Conservation (phyloP, 2,888 invertebrate species). For the Spilosoma lubricipeda region DNA sequence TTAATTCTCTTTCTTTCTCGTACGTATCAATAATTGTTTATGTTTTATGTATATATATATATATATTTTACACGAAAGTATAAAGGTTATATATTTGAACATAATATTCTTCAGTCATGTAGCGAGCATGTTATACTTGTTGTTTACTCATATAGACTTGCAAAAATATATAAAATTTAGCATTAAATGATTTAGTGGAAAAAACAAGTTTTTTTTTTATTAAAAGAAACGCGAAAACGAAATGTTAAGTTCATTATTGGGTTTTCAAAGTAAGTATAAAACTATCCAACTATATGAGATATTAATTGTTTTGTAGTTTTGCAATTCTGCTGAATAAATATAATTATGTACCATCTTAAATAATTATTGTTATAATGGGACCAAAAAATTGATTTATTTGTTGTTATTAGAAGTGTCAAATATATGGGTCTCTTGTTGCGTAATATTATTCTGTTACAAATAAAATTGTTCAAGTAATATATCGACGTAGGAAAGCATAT, state of each 20-base stretch:
- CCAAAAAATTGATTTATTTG: slow-evolving; percentile 62
- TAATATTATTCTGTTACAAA: slow-evolving; percentile 20
- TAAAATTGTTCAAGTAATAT: slow-evolving; percentile 21
- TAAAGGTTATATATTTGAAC: not conserved
- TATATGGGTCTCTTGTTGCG: slow-evolving; percentile 40
- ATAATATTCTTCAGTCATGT: not conserved
- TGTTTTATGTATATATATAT: too few species aligned
- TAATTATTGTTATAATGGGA: slow-evolving; percentile 65
- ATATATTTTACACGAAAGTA: not conserved
- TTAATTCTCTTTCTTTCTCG: not conserved
- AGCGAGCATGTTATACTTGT: too few species aligned
- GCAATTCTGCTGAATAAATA: slow-evolving; percentile 2
- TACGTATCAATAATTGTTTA: not conserved
- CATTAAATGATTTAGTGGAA: too few species aligned
- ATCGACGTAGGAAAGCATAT: too few species aligned
- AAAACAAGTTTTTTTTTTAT: too few species aligned
- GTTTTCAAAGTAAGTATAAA: not conserved
- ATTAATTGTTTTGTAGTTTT: not conserved
- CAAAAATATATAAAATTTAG: not conserved
- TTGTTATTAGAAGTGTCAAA: slow-evolving; percentile 29
- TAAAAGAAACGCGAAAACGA: too few species aligned
- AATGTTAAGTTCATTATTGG: not conserved
- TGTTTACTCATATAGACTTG: too few species aligned
- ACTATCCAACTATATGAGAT: not conserved
- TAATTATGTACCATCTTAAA: slow-evolving; percentile 34